Percentiles rank a stretch among this genome's conserved stretches.
Evolutionary conservation across 2,888 invertebrate genomes (phyloP).

Genomic region (Alviniconcha strummeri): DNA sequence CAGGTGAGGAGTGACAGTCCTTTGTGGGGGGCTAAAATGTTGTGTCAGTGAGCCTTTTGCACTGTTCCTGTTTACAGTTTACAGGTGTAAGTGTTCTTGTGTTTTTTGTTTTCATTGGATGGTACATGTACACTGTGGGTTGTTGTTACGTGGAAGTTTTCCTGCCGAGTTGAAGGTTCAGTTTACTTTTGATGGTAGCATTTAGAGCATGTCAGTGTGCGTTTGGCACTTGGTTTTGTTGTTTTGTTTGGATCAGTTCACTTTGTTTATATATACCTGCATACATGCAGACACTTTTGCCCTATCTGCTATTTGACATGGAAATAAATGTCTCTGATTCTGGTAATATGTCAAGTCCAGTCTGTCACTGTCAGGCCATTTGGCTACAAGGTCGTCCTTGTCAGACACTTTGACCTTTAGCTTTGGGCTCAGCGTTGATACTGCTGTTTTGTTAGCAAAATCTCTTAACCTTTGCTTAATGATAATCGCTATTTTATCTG

Average conservation of each 20-base stretch:
- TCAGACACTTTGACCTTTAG: too few relatives aligned
- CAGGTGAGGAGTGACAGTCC: constrained; percentile 15
- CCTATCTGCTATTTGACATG: neutral
- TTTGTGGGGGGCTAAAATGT: neutral
- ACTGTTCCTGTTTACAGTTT: neutral
- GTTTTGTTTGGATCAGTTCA: neutral
- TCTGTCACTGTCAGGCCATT: too few relatives aligned
- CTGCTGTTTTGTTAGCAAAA: too few relatives aligned
- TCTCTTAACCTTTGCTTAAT: too few relatives aligned
- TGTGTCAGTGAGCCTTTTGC: neutral
- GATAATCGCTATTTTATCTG: too few relatives aligned
- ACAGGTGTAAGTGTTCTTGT: neutral
- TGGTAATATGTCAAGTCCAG: too few relatives aligned
- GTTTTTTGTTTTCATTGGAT: neutral
- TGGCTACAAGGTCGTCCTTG: too few relatives aligned
- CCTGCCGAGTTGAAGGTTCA: neutral
- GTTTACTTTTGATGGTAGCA: too few relatives aligned
- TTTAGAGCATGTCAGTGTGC: neutral
- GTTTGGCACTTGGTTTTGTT: neutral
- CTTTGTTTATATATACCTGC: neutral
- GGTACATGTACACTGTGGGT: neutral
- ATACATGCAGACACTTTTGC: too few relatives aligned
- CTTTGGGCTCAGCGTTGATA: too few relatives aligned
- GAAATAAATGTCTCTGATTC: neutral
- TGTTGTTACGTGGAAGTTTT: neutral